phyloP scores from a whole-genome alignment of 2,888 invertebrate species.

The Cheilosia vulpina region DNA sequence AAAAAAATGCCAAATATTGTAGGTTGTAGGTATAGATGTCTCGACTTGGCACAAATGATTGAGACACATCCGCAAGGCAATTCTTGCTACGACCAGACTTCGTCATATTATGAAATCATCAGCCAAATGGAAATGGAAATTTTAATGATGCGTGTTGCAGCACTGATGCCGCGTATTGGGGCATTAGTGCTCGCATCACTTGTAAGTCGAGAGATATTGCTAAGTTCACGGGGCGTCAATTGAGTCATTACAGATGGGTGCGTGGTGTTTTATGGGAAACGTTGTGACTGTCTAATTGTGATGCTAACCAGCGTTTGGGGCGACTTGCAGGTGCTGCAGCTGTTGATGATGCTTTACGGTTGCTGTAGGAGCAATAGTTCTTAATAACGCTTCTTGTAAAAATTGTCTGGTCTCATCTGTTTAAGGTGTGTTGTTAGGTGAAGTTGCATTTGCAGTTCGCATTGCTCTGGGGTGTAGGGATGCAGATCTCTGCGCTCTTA shows the following conservation, averaged over 20 bases:
- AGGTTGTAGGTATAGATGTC: slow-evolving; percentile 11
- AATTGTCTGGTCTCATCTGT: background rate
- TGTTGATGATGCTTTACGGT: background rate
- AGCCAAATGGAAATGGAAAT: slow-evolving; percentile 11
- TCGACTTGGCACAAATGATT: slow-evolving; percentile 19
- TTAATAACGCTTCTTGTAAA: no score
- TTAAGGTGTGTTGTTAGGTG: no score
- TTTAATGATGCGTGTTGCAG: slow-evolving; percentile 36
- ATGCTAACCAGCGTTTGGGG: background rate
- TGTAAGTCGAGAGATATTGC: slow-evolving; percentile 17
- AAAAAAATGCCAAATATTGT: slow-evolving; percentile 25
- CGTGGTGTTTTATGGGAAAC: slow-evolving; percentile 6
- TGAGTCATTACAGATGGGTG: slow-evolving; percentile 27
- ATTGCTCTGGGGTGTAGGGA: no score
- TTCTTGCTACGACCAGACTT: slow-evolving; percentile 10
- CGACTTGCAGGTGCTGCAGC: slow-evolving; percentile 4
- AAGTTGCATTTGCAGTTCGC: no score
- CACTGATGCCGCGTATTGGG: slow-evolving; percentile 13
- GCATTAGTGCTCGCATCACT: background rate
- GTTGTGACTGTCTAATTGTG: slow-evolving; percentile 33
- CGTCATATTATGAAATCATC: slow-evolving; percentile 40
- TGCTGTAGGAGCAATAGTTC: background rate
- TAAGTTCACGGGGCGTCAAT: slow-evolving; percentile 19
- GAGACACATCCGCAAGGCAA: slow-evolving; percentile 20
- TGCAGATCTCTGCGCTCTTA: no score